A percentile compares a stretch with the other conserved stretches of the same genome.
Evolutionary conservation across 1,140 invertebrate genomes (phyloP).

Genomic region (Sitobion miscanthi): DNA sequence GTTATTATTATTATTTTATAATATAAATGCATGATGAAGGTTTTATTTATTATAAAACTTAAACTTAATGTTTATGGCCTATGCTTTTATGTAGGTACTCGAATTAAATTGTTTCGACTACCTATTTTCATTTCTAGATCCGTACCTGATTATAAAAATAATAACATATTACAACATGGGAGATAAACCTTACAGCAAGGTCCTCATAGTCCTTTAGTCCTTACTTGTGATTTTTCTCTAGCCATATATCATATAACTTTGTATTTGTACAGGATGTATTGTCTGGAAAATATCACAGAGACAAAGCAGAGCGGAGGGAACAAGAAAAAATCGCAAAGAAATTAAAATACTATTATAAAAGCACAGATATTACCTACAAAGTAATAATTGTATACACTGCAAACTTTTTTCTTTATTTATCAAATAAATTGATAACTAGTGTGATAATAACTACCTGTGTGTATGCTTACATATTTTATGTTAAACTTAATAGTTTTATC

Average conservation of each 20-base stretch:
- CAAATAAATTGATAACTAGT: too few species aligned
- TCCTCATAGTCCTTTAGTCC: too few species aligned
- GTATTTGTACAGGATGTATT: constrained; percentile 4
- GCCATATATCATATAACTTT: background rate
- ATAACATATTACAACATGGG: background rate
- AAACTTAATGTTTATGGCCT: too few species aligned
- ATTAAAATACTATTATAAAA: background rate
- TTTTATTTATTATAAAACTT: too few species aligned
- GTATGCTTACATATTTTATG: background rate
- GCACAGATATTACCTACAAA: background rate
- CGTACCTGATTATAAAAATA: background rate
- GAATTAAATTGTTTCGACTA: too few species aligned
- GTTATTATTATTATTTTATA: too few species aligned
- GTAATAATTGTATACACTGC: background rate
- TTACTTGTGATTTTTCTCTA: background rate
- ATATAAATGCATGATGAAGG: too few species aligned
- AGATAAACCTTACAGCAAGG: too few species aligned
- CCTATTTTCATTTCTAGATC: too few species aligned
- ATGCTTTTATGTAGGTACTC: too few species aligned
- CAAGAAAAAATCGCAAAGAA: background rate
- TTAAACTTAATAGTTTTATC: background rate
- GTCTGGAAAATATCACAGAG: constrained; percentile 10
- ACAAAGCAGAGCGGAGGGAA: background rate
- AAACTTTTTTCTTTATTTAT: background rate
- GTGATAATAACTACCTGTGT: background rate